Percentiles rank a stretch among this genome's conserved stretches.
phyloP scores from a whole-genome alignment of 2,888 invertebrate species.

The Agrochola lota region DNA sequence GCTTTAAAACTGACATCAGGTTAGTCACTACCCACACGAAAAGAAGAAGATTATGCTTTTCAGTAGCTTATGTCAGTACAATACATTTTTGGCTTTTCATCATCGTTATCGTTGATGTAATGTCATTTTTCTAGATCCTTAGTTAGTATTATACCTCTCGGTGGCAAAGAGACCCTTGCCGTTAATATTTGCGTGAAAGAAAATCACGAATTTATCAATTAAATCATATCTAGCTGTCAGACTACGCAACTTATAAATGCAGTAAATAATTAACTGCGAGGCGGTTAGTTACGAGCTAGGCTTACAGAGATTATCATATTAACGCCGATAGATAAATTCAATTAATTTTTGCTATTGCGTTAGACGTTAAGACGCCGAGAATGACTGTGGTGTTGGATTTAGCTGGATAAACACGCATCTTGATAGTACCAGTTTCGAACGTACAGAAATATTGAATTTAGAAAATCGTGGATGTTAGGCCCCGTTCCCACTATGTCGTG shows the following conservation, averaged over 20 bases:
- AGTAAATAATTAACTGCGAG: constrained; percentile 45
- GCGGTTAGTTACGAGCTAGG: constrained; percentile 49
- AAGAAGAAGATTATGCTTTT: not conserved
- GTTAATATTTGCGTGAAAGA: constrained; percentile 29
- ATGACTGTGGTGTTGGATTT: not conserved
- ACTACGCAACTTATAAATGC: constrained; percentile 43
- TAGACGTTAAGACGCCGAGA: constrained; percentile 48
- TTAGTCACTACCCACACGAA: no score
- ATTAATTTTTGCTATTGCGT: constrained; percentile 58
- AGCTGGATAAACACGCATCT: constrained; percentile 16
- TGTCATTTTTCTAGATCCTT: no score
- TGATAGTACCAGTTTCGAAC: constrained; percentile 15
- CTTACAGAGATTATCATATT: constrained; percentile 59
- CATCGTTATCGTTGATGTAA: no score
- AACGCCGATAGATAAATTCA: constrained; percentile 59
- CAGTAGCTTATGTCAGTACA: not conserved
- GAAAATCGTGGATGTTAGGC: not conserved
- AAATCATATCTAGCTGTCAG: constrained; percentile 41
- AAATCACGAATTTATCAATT: constrained; percentile 33
- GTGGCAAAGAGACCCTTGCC: not conserved
- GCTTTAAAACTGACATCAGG: no score
- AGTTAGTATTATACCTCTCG: no score
- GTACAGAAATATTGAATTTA: constrained; percentile 7
- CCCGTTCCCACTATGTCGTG: no score
- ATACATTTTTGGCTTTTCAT: no score